These are phyloP conservation scores for Anoplophora glabripennis DNA, from an alignment of 1,140 invertebrate genomes.

Conservation along the genomic window DNA sequence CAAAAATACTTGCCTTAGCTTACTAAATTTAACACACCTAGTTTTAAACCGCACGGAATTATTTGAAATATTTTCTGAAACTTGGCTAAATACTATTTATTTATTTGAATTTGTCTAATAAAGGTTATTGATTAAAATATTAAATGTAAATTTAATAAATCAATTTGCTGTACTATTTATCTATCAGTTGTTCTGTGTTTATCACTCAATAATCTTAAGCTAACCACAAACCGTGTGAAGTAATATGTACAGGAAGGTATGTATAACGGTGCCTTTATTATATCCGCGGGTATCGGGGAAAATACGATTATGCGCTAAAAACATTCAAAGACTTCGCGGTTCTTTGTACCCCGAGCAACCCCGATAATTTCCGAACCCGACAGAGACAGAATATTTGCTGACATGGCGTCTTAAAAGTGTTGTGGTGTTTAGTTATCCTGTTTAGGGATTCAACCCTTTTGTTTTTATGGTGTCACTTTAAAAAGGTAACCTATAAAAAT, in stretches of 20 bases:
- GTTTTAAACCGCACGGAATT: neutral
- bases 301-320: conserved; percentile 31
- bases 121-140: neutral
- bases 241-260: conserved; percentile 31
- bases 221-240: conserved; percentile 21
- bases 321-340: conserved; percentile 42
- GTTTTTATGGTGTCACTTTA: conserved; percentile 29
- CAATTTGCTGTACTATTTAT: neutral
- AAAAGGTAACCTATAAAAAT: conserved; percentile 32
- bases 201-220: conserved; percentile 1
- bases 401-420: conserved; percentile 50
- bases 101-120: neutral
- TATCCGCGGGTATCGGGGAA: conserved; percentile 33
- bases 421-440: conserved; percentile 44
- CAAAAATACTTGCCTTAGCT: conserved; percentile 1
- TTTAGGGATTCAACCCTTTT: conserved; percentile 44
- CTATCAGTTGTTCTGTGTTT: neutral
- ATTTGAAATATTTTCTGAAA: too few species aligned
- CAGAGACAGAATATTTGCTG: conserved; percentile 41
- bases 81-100: neutral
- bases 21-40: conserved; percentile 12
- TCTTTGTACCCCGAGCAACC: conserved; percentile 43
- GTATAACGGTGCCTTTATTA: conserved; percentile 38
- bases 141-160: neutral
- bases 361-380: conserved; percentile 42